Evolutionary conservation across 2,113 vertebrate genomes (phyloP).

Genomic region (Nestor notabilis): DNA sequence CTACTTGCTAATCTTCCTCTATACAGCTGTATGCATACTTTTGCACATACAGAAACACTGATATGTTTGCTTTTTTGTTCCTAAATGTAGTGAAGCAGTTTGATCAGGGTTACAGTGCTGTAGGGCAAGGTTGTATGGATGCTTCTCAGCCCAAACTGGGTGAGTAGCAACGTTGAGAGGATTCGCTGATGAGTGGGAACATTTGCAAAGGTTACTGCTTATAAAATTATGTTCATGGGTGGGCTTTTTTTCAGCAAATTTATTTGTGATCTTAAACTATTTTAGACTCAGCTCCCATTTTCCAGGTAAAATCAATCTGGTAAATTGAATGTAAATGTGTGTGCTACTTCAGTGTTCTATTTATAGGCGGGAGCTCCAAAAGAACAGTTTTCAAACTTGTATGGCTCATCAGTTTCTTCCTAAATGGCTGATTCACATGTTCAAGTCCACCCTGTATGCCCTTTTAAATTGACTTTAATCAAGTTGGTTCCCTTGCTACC

Average conservation of each 20-base stretch:
- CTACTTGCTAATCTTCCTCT: not conserved
- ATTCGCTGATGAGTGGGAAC: not conserved
- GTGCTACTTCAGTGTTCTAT: not conserved
- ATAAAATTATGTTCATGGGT: not conserved
- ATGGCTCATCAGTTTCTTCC: not conserved
- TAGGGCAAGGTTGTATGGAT: not conserved
- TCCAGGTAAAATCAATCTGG: not conserved
- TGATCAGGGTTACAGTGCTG: not conserved
- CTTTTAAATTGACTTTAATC: constrained; percentile 17
- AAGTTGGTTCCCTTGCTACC: not conserved
- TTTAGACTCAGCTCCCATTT: not conserved
- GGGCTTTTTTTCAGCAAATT: not conserved
- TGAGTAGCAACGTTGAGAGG: not conserved
- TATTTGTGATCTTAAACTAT: not conserved
- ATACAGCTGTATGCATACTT: not conserved
- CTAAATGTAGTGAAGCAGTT: not conserved
- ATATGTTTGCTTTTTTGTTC: not conserved
- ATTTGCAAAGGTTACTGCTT: not conserved
- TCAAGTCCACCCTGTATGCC: not conserved
- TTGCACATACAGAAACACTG: not conserved
- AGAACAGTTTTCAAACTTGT: not conserved
- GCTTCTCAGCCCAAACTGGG: not conserved
- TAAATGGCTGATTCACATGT: not conserved
- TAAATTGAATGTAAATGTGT: not conserved
- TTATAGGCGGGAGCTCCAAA: not conserved